Evolutionary conservation across 2,888 invertebrate genomes (phyloP).

Genomic region (Phrixothrix hirtus): DNA sequence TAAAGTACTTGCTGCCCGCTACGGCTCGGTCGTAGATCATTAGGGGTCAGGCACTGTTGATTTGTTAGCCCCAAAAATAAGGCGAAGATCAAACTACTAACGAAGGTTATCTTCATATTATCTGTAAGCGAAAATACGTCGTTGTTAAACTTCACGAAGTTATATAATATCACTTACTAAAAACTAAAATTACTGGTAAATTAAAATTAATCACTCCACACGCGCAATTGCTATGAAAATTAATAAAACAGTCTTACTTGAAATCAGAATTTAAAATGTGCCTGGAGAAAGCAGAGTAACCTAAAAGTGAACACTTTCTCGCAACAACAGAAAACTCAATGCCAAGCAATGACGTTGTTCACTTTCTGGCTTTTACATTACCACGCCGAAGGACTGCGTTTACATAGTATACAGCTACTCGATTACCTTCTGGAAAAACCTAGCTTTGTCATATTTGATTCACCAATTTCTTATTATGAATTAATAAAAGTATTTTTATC

Average conservation of each 20-base stretch:
- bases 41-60: slow-evolving; percentile 58
- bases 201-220: not conserved
- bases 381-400: not conserved
- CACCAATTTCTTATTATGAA: too few species aligned
- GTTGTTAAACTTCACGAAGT: slow-evolving; percentile 1
- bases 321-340: slow-evolving; percentile 17
- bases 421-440: slow-evolving; percentile 16
- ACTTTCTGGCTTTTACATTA: slow-evolving; percentile 22
- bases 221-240: not conserved
- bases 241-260: not conserved
- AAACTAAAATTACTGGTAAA: not conserved
- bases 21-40: slow-evolving; percentile 50
- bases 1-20: slow-evolving; percentile 57
- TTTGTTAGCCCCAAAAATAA: slow-evolving; percentile 30
- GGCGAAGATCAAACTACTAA: slow-evolving; percentile 45
- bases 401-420: slow-evolving; percentile 4
- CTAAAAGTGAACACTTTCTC: slow-evolving; percentile 29
- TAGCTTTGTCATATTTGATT: too few species aligned
- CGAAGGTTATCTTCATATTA: slow-evolving; percentile 57
- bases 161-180: not conserved
- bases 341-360: slow-evolving; percentile 15
- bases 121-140: slow-evolving; percentile 26
- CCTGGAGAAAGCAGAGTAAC: slow-evolving; percentile 28
- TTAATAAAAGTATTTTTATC: too few species aligned
- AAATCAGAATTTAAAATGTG: slow-evolving; percentile 4